Evolutionary conservation across 30 jellyfish, hydroid and myxozoan genomes (phyloP).

Genomic region (Pelagia noctiluca): DNA sequence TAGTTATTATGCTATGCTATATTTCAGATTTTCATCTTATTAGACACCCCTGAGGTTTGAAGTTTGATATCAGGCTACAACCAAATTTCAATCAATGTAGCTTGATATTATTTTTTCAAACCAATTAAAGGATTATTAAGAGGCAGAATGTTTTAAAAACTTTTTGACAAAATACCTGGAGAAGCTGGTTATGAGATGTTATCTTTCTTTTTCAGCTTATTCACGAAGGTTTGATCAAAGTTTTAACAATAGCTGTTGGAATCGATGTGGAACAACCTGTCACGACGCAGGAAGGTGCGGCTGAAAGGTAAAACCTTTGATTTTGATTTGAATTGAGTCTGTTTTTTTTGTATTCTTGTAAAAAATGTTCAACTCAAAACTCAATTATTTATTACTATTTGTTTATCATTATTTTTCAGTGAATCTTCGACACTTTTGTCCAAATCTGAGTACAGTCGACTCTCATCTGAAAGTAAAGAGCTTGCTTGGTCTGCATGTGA

Average conservation of each 20-base stretch:
- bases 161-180: no score
- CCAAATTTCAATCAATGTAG: no score
- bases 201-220: constrained; percentile 45
- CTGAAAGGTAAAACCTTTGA: not conserved
- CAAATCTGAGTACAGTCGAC: constrained; percentile 69
- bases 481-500: constrained; percentile 93
- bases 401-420: constrained; percentile 39
- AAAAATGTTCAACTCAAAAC: not conserved
- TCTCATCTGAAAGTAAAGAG: constrained; percentile 87
- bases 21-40: no score
- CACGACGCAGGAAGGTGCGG: constrained; percentile 8
- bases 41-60: no score
- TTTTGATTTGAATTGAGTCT: not conserved
- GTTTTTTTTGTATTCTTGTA: not conserved
- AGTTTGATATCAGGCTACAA: no score
- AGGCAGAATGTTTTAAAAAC: no score
- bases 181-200: no score
- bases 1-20: no score
- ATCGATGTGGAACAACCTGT: constrained; percentile 48
- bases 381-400: not conserved
- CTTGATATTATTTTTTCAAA: no score
- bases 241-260: constrained; percentile 83
- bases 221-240: constrained; percentile 71
- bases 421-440: constrained; percentile 41
- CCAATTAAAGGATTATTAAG: no score